These are phyloP conservation scores for Eriosoma lanigerum DNA, from an alignment of 1,140 invertebrate genomes.

Conservation along the genomic window DNA sequence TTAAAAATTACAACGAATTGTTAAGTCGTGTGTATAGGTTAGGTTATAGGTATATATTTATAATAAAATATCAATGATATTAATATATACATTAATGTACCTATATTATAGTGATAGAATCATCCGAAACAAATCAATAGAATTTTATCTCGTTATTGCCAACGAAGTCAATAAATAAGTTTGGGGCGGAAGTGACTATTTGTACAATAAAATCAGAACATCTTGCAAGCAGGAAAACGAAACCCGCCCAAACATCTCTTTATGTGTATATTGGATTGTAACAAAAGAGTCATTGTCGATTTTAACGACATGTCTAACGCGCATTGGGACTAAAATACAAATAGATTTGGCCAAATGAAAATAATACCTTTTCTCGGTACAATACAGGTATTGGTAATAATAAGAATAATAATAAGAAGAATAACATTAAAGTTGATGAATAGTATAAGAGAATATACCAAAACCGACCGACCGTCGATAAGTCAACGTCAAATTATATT, in stretches of 20 bases:
- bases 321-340: not conserved
- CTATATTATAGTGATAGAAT: not conserved
- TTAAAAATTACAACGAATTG: no score
- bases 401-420: not conserved
- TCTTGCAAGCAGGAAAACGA: not conserved
- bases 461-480: slow-evolving; percentile 14
- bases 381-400: slow-evolving; percentile 20
- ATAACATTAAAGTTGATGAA: slow-evolving; percentile 10
- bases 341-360: slow-evolving; percentile 6
- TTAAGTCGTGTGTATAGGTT: no score
- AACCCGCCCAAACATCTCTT: not conserved
- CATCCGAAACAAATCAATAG: not conserved
- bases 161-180: slow-evolving; percentile 1
- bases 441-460: not conserved
- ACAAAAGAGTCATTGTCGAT: slow-evolving; percentile 28
- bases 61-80: no score
- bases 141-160: not conserved
- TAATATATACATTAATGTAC: not conserved
- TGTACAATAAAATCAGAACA: not conserved
- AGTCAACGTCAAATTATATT: slow-evolving; percentile 19
- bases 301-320: not conserved
- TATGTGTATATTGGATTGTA: not conserved
- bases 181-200: slow-evolving; percentile 34
- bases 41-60: no score
- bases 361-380: slow-evolving; percentile 31